A percentile compares a stretch with the other conserved stretches of the same genome.
phyloP scores from a whole-genome alignment of 1,140 invertebrate genomes.

The Calliphora vicina region DNA sequence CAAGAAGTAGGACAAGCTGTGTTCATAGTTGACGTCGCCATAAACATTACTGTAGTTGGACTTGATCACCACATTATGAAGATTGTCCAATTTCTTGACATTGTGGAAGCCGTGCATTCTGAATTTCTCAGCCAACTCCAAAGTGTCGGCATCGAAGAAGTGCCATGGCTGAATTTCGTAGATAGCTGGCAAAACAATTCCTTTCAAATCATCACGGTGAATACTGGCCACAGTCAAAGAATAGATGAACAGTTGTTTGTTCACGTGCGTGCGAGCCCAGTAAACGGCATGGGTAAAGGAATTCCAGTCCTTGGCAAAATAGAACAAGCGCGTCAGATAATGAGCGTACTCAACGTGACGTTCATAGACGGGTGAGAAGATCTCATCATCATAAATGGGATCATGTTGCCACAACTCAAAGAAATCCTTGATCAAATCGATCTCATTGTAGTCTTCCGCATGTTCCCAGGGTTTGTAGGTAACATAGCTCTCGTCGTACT shows the following conservation, averaged over 20 bases:
- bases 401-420: conserved; percentile 64
- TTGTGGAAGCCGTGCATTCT: conserved; percentile 68
- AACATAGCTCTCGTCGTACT: conserved; percentile 49
- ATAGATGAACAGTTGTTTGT: conserved; percentile 70
- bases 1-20: conserved; percentile 70
- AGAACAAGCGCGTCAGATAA: conserved; percentile 68
- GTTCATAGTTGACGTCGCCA: conserved; percentile 64
- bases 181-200: conserved; percentile 68
- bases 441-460: conserved; percentile 64
- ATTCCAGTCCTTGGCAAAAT: conserved; percentile 71
- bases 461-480: conserved; percentile 62
- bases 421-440: conserved; percentile 65
- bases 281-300: conserved; percentile 71
- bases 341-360: conserved; percentile 65
- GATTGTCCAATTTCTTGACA: conserved; percentile 63
- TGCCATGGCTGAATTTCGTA: conserved; percentile 72
- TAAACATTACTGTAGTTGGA: conserved; percentile 69
- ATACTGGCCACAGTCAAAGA: conserved; percentile 68
- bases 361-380: conserved; percentile 67
- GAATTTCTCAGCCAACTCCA: conserved; percentile 67
- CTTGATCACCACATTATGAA: conserved; percentile 65
- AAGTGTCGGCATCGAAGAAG: conserved; percentile 68
- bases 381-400: conserved; percentile 66
- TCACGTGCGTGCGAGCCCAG: conserved; percentile 69
- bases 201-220: conserved; percentile 67